Conservation (phyloP, 2,888 invertebrate species). For the Eulithis testata region DNA sequence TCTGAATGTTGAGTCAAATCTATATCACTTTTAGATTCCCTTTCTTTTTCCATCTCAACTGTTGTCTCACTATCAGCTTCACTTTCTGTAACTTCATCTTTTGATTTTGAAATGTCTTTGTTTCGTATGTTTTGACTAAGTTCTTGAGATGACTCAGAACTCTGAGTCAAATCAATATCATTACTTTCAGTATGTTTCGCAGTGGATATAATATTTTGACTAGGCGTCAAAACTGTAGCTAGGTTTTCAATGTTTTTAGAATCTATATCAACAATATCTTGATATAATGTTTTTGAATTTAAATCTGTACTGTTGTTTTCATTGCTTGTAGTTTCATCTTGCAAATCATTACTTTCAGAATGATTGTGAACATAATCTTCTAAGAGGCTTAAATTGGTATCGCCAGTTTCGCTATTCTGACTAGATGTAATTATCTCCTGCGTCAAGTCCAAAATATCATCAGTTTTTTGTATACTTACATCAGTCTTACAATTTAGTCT, state of each 20-base stretch:
- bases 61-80: not conserved
- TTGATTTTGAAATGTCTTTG: not conserved
- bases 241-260: not conserved
- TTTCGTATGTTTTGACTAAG: slow-evolving; percentile 19
- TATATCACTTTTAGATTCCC: slow-evolving; percentile 44
- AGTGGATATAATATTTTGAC: slow-evolving; percentile 7
- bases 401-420: slow-evolving; percentile 12
- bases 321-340: not conserved
- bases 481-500: slow-evolving; percentile 5
- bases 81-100: not conserved
- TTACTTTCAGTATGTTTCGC: slow-evolving; percentile 13
- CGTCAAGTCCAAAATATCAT: slow-evolving; percentile 17
- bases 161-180: slow-evolving; percentile 67
- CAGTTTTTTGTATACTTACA: slow-evolving; percentile 9
- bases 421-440: slow-evolving; percentile 2
- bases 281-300: not conserved
- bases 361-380: slow-evolving; percentile 59
- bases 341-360: slow-evolving; percentile 46
- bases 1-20: slow-evolving; percentile 66
- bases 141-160: slow-evolving; percentile 47
- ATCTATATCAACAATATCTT: not conserved
- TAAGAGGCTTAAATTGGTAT: slow-evolving; percentile 49
- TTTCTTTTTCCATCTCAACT: slow-evolving; percentile 7
- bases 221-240: slow-evolving; percentile 46
- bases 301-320: slow-evolving; percentile 1